Conservation (phyloP, 2,888 invertebrate species). For the Thelaira solivaga region DNA sequence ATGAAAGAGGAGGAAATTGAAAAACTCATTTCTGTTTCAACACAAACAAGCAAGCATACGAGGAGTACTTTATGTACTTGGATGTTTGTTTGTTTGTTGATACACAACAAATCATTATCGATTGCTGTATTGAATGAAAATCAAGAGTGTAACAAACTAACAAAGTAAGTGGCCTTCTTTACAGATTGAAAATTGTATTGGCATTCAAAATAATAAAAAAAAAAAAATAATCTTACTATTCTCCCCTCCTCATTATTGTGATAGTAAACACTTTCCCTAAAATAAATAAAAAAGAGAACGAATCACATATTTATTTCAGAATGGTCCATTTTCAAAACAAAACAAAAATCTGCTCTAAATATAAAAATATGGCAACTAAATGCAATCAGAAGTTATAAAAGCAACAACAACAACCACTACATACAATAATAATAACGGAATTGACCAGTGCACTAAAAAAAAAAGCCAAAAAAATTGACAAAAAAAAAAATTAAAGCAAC, state of each 20-base stretch:
- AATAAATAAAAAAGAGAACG: neutral
- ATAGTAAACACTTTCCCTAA: neutral
- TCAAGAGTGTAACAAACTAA: conserved; percentile 22
- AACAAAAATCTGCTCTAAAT: too few species aligned
- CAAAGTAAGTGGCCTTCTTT: conserved; percentile 21
- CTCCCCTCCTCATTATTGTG: neutral
- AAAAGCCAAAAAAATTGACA: neutral
- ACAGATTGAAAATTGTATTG: conserved; percentile 50
- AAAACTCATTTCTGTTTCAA: neutral
- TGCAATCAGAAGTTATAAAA: neutral
- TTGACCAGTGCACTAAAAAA: conserved; percentile 40
- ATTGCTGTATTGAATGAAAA: too few species aligned
- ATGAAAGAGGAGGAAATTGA: conserved; percentile 48
- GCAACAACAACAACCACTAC: neutral
- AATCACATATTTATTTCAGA: too few species aligned
- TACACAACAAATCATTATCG: too few species aligned
- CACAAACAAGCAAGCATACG: neutral
- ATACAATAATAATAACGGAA: conserved; percentile 22
- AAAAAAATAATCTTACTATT: neutral
- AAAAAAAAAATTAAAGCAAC: conserved; percentile 6
- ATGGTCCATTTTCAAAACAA: too few species aligned
- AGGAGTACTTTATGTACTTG: too few species aligned
- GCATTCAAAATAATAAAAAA: conserved; percentile 23
- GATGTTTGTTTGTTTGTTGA: too few species aligned
- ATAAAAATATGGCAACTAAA: conserved; percentile 26